These are phyloP conservation scores for Morinoia aosen DNA, from an alignment of 2,888 invertebrate species.

Conservation along the genomic window DNA sequence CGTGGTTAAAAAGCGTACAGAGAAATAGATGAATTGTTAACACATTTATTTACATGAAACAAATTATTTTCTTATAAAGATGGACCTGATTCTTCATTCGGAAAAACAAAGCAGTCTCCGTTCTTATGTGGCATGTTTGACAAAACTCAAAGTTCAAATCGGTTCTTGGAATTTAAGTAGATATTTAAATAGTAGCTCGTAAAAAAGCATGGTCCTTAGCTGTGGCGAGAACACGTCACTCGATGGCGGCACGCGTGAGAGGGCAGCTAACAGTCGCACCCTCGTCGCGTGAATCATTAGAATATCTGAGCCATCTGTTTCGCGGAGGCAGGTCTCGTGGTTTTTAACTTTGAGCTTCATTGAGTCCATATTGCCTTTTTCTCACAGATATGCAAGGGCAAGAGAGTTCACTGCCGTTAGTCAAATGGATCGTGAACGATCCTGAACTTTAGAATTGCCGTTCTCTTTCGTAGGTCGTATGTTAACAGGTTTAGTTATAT, in stretches of 20 bases:
- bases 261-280: not conserved
- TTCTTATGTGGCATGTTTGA: not conserved
- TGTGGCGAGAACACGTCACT: not conserved
- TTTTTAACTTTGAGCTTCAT: not conserved
- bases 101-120: not conserved
- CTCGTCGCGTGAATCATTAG: constrained; percentile 2
- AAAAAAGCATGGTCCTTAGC: not conserved
- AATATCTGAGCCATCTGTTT: not conserved
- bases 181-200: not conserved
- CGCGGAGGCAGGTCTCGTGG: not conserved
- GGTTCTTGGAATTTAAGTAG: not conserved
- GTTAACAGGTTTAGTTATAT: no score
- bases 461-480: no score
- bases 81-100: not conserved
- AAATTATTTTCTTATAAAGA: not conserved
- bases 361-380: not conserved
- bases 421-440: not conserved
- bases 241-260: not conserved
- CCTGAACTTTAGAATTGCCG: not conserved
- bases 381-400: not conserved
- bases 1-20: no score
- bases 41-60: not conserved
- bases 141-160: not conserved
- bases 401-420: not conserved
- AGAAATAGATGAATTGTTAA: not conserved